Evolutionary conservation across 2,888 invertebrate genomes (phyloP).

Genomic region (Auanema sp.): DNA sequence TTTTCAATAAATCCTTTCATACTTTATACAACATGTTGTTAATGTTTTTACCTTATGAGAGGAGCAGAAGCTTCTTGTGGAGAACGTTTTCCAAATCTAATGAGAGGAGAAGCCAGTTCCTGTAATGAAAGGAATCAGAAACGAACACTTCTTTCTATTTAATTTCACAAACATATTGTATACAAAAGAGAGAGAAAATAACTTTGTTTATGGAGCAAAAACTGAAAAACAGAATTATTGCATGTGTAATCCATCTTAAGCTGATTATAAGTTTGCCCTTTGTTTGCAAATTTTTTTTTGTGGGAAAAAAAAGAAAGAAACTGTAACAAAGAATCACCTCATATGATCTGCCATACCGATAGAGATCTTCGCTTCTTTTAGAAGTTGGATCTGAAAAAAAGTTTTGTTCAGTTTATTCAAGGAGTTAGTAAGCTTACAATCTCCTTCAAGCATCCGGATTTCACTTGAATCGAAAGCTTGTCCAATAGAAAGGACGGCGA

Average conservation of each 20-base stretch:
- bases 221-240: neutral
- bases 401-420: conserved; percentile 19
- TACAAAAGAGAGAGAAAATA: conserved; percentile 1
- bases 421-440: conserved; percentile 36
- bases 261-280: too few species aligned
- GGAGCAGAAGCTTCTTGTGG: conserved; percentile 31
- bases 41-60: conserved; percentile 26
- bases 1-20: too few species aligned
- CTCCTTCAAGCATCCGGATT: conserved; percentile 54
- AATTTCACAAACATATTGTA: neutral
- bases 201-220: conserved; percentile 4
- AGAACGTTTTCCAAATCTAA: conserved; percentile 54
- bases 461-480: conserved; percentile 52
- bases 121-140: conserved; percentile 4
- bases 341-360: conserved; percentile 15
- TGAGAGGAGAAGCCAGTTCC: conserved; percentile 37
- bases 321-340: conserved; percentile 11
- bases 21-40: too few species aligned
- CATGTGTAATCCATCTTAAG: too few species aligned
- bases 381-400: conserved; percentile 16
- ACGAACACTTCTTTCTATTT: neutral
- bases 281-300: too few species aligned
- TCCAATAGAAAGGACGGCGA: conserved; percentile 15
- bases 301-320: neutral
- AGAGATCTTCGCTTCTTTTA: conserved; percentile 19